Conservation (phyloP, 2,113 vertebrate genomes). For the Natator depressus region DNA sequence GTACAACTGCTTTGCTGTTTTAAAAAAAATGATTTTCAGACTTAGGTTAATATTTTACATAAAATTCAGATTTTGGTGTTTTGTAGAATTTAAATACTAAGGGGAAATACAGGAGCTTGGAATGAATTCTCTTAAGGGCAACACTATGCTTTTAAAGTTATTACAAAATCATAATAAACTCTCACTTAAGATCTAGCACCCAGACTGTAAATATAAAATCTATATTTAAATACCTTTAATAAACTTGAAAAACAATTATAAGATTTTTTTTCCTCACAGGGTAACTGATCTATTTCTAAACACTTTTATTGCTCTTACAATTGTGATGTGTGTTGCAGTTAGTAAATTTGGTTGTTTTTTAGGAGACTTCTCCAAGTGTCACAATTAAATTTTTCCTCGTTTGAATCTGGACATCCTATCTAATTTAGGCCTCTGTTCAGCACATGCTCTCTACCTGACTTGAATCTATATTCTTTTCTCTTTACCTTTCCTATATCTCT, state of each 20-base stretch:
- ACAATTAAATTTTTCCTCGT: not conserved
- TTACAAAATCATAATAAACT: not conserved
- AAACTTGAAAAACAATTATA: not conserved
- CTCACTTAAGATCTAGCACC: not conserved
- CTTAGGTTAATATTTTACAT: not conserved
- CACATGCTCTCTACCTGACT: not conserved
- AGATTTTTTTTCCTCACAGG: not conserved
- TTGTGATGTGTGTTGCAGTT: not conserved
- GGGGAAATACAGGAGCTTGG: not conserved
- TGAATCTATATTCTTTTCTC: not conserved
- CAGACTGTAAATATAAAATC: not conserved
- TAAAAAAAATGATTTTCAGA: not conserved
- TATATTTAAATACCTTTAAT: not conserved
- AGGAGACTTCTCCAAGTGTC: not conserved
- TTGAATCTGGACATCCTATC: not conserved
- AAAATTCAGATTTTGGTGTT: not conserved
- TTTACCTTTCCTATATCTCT: not conserved
- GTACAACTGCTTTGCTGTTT: not conserved
- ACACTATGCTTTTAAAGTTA: not conserved
- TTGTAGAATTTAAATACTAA: not conserved
- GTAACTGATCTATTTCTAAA: not conserved
- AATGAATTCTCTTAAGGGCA: not conserved
- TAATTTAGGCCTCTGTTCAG: not conserved
- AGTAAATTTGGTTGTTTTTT: not conserved
- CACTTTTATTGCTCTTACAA: not conserved